Base-by-base conservation (phyloP, 2,113 vertebrate genomes). In the Callipepla californica region DNA sequence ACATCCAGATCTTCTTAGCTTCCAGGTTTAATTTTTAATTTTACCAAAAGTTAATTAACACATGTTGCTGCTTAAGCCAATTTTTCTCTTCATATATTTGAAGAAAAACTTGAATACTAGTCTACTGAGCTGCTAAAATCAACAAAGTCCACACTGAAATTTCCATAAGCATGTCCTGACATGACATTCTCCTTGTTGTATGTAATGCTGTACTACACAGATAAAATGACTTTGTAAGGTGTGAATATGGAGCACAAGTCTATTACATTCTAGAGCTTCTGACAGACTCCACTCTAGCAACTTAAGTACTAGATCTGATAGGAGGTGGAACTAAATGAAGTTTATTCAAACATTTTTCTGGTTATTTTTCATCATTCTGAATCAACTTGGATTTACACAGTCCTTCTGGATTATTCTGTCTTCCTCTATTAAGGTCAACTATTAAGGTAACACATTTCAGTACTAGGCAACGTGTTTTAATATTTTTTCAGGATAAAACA, bases 311-410 rank as follows among this genome's bases (percentile, higher is more conserved):
- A 30, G 73, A 69, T 68, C 26, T 88, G 36, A 12, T 13, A 83
- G 23, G 23, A 94, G 14, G 9, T n/a, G 77, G 78, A 83, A 66
- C 67, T 17, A 81, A 90, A 77, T 62, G 2, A 85, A 75, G 42
- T 4, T 23, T 86, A 61, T 74, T 59, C 21, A 48, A 76, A 74
- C 50, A 25, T 53, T 59, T 78, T 86, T 42, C 21, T 57, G 32
- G 68, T 44, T 70, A 59, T 72, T 85, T 84, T 91, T 87, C 30
- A 76, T 73, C 4, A 57, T 72, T 83, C 80, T 61, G 78, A 78
- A 48, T 84, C 44, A 42, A 72, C 30, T 47, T 76, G 18, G 22
- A 72, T 57, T 77, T 63, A 81, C 19, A 55, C 32, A 28, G 16
- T 65, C 21, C 75, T 92, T 28, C 13, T 14, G 9, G 13, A 19